Evolutionary conservation across 2,113 vertebrate species (phyloP), one percentile per base, ranked within the genome.

Genomic region (western clawed frog (Xenopus tropicalis)): DNA sequence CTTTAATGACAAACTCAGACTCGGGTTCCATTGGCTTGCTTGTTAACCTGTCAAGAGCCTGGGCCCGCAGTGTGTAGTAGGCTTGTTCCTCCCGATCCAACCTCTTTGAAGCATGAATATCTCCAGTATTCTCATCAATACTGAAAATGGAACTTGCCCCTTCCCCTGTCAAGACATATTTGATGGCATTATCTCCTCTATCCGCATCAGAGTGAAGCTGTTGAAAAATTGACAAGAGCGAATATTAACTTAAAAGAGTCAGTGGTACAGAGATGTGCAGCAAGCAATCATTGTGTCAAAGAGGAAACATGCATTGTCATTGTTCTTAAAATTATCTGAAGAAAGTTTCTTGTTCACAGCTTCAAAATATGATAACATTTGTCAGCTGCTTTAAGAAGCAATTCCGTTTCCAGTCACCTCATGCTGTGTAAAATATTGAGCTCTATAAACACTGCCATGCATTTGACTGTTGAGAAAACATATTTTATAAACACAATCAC

Each of bases 201-300:
- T 99, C 97, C 88, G 97, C 92, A 82, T 99, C 96, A 58, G 96
- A 99, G 88, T 99, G 97, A 66, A 99, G 94, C 97, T 98, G 91
- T 84, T 77, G 78, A 83, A 81, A 90, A 89, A 91, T 86, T 86
- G 83, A 88, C 85, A 85, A 76, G 77, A 90, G 76, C 84, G 82
- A 82, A 90, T 83, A 88, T 91, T 90, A 90, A 87, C 76, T 85
- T 89, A 88, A 84, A 81, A 81, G 43, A 83, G 78, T 66, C 78
- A 84, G 83, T 57, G 76, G 29, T 37, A 71, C 81, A 80, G 74
- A 86, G 80, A 77, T 80, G 84, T 58, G 77, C 80, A 88, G 85
- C 14, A 87, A 88, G 77, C 81, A 79, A 82, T 80, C 81, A 80
- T 73, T 68, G 73, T 66, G 79, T 78, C 70, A 17, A 80, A 77